phyloP scores from a whole-genome alignment of 2,888 invertebrate genomes.

The Synergus laeviventris region DNA sequence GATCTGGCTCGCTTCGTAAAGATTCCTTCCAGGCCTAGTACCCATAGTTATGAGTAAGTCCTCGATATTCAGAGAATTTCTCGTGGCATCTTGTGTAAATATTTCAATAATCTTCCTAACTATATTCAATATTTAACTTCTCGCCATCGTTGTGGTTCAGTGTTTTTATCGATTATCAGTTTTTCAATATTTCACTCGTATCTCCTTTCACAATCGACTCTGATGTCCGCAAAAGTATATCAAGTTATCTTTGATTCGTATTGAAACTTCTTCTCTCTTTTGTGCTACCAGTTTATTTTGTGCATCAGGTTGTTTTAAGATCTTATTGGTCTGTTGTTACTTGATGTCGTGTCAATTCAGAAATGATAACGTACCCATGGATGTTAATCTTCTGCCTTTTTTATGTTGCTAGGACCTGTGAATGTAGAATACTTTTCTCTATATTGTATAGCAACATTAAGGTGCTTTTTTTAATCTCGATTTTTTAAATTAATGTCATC shows the following conservation, averaged over 20 bases:
- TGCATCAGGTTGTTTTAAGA: slow-evolving; percentile 11
- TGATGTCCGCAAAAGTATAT: background rate
- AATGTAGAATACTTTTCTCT: background rate
- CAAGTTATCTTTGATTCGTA: slow-evolving; percentile 16
- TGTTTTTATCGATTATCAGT: slow-evolving; percentile 32
- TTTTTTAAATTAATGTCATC: no score
- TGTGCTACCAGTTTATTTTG: slow-evolving; percentile 3
- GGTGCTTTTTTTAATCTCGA: background rate
- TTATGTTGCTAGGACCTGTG: background rate
- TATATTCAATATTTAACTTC: slow-evolving; percentile 26
- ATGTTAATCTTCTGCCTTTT: slow-evolving; percentile 36
- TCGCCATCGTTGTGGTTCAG: slow-evolving; percentile 50
- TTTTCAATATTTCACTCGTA: slow-evolving; percentile 11
- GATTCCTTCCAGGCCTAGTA: slow-evolving; percentile 72
- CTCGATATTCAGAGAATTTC: slow-evolving; percentile 54
- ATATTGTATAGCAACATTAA: background rate
- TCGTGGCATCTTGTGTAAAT: slow-evolving; percentile 54
- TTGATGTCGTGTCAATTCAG: slow-evolving; percentile 5
- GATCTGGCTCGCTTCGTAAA: slow-evolving; percentile 75
- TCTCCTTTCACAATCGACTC: background rate
- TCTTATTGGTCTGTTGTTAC: background rate
- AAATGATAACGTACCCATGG: slow-evolving; percentile 30
- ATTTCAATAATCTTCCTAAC: no score
- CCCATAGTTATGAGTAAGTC: slow-evolving; percentile 74
- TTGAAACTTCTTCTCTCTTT: background rate